Evolutionary conservation across 2,797 vertebrate genomes (phyloP).

Genomic region (Steatocranus sp.): DNA sequence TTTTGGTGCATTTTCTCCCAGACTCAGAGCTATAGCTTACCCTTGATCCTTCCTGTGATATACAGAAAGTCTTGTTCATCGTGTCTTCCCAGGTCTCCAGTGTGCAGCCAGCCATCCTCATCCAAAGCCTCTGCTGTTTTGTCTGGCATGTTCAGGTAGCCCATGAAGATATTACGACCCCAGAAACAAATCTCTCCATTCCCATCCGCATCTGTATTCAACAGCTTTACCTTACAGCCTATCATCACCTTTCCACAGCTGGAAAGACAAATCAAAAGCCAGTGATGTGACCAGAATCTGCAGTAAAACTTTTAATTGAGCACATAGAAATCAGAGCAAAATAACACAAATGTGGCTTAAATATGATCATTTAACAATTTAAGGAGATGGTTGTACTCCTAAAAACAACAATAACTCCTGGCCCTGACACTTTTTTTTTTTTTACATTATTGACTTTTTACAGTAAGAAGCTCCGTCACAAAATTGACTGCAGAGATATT

Average conservation of each 20-base stretch:
- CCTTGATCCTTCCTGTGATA: constrained; percentile 82
- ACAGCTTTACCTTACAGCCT: constrained; percentile 73
- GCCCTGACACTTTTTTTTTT: neutral
- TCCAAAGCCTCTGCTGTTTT: constrained; percentile 75
- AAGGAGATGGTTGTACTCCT: neutral
- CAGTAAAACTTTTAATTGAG: neutral
- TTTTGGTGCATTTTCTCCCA: neutral
- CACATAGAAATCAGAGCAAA: neutral
- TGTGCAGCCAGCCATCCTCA: constrained; percentile 77
- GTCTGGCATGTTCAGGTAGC: constrained; percentile 75
- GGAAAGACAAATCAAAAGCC: neutral
- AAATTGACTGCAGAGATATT: neutral
- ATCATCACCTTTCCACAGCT: constrained; percentile 77
- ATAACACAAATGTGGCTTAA: neutral
- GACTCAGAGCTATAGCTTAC: constrained; percentile 25
- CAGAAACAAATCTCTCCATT: constrained; percentile 80
- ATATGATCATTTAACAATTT: neutral
- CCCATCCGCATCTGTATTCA: constrained; percentile 67
- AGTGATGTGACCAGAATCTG: neutral
- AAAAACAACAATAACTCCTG: neutral
- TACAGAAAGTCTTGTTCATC: constrained; percentile 67
- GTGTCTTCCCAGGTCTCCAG: constrained; percentile 76
- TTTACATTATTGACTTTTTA: neutral
- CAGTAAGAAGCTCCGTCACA: neutral
- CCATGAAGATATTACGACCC: constrained; percentile 82